A percentile compares a stretch with the other conserved stretches of the same genome.
Evolutionary conservation across 1,140 invertebrate genomes (phyloP).

Genomic region (Arctopsyche grandis): DNA sequence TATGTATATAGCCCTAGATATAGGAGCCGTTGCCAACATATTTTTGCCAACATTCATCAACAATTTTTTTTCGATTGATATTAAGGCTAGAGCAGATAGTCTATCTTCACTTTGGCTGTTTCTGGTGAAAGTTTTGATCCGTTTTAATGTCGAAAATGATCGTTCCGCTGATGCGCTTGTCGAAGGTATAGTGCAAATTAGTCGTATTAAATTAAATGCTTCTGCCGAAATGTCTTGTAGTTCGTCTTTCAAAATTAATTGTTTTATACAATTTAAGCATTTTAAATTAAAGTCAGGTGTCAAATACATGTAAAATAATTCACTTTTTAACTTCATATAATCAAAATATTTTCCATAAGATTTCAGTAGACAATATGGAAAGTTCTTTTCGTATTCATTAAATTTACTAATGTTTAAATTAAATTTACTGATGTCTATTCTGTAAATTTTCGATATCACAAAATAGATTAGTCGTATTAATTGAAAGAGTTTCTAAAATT

Average conservation of each 20-base stretch:
- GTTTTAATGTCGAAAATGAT: conserved; percentile 41
- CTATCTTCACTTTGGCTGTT: conserved; percentile 16
- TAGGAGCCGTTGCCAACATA: no score
- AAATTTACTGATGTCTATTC: no score
- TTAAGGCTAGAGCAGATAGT: conserved; percentile 26
- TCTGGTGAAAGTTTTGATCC: conserved; percentile 11
- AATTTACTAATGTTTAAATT: not conserved
- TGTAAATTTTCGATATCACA: no score
- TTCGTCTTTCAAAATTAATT: conserved; percentile 17
- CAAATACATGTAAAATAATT: conserved; percentile 19
- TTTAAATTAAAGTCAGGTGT: conserved; percentile 21
- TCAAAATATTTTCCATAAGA: conserved; percentile 34
- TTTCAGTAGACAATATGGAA: conserved; percentile 8
- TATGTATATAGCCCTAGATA: no score
- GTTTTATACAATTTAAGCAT: not conserved
- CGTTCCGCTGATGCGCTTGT: conserved; percentile 34
- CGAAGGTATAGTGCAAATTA: conserved; percentile 25
- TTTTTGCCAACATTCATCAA: no score
- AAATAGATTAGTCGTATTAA: no score
- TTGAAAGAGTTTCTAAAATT: no score
- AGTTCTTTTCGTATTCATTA: conserved; percentile 7
- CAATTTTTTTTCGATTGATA: conserved; percentile 36
- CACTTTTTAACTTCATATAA: conserved; percentile 27
- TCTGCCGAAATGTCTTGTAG: conserved; percentile 2
- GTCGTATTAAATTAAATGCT: conserved; percentile 12